Evolutionary conservation across 1,140 invertebrate genomes (phyloP).

Genomic region (Drosophila grimshawi): DNA sequence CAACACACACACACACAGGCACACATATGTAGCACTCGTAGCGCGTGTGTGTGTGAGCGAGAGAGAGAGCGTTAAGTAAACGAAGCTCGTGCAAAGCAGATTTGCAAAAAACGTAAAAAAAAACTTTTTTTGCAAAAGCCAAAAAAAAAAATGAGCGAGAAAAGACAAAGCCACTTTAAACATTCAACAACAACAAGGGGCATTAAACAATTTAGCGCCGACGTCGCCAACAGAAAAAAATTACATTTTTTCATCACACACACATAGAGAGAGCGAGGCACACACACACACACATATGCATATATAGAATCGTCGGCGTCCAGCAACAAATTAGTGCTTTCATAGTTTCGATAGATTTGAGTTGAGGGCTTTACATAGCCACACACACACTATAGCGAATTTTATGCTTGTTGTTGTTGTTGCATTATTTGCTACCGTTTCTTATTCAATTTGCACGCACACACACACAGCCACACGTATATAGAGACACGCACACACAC

Average conservation of each 20-base stretch:
- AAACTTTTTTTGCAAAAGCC: constrained; percentile 44
- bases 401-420: constrained; percentile 59
- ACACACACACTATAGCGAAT: no score
- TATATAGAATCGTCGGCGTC: constrained; percentile 35
- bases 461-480: constrained; percentile 47
- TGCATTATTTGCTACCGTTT: constrained; percentile 68
- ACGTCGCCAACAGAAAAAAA: constrained; percentile 41
- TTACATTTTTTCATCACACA: constrained; percentile 31
- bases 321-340: constrained; percentile 10
- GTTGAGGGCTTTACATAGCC: constrained; percentile 28
- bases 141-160: constrained; percentile 36
- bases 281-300: constrained; percentile 16
- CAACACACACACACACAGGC: constrained; percentile 25
- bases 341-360: constrained; percentile 52
- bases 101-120: constrained; percentile 59
- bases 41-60: constrained; percentile 39
- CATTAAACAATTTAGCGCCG: constrained; percentile 50
- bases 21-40: constrained; percentile 33
- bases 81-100: constrained; percentile 74
- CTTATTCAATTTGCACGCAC: constrained; percentile 79
- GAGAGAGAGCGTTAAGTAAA: constrained; percentile 63
- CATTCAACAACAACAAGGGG: constrained; percentile 47
- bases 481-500: constrained; percentile 55
- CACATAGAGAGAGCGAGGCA: background rate
- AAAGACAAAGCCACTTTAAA: constrained; percentile 52